phyloP scores from a whole-genome alignment of 2,888 invertebrate species.

The Drosophila tanythrix region DNA sequence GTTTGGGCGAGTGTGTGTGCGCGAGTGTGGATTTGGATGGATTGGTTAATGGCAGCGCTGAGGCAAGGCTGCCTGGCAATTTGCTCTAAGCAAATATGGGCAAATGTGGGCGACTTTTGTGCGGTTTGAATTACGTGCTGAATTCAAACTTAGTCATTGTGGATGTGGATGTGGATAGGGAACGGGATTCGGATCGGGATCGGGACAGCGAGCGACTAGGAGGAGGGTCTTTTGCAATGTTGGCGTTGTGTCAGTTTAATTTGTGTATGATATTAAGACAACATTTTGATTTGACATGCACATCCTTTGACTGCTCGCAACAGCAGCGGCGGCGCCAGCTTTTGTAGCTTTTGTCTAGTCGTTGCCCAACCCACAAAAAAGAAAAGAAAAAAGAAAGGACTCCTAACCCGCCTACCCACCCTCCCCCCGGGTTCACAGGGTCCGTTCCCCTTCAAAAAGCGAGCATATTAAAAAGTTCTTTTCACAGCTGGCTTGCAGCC shows the following conservation, averaged over 20 bases:
- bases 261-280: conserved; percentile 61
- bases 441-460: conserved; percentile 10
- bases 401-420: not conserved
- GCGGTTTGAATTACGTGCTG: conserved; percentile 26
- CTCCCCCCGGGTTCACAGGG: not conserved
- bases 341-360: conserved; percentile 66
- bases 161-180: conserved; percentile 20
- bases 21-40: conserved; percentile 41
- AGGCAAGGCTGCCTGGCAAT: conserved; percentile 54
- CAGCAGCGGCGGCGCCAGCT: conserved; percentile 56
- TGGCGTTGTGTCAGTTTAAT: conserved; percentile 27
- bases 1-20: conserved; percentile 2
- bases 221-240: conserved; percentile 20
- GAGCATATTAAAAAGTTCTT: conserved; percentile 68
- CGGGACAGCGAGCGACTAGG: conserved; percentile 4
- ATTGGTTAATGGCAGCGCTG: conserved; percentile 66
- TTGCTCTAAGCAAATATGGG: conserved; percentile 68
- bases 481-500: conserved; percentile 64
- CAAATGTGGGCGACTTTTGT: conserved; percentile 58
- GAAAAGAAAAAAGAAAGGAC: not conserved
- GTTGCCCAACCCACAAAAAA: conserved; percentile 13
- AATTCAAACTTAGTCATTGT: not conserved
- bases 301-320: conserved; percentile 28
- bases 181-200: not conserved
- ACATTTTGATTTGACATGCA: conserved; percentile 74